Evolutionary conservation across 2,113 vertebrate species (phyloP).

Genomic region (Dicaeum eximium): DNA sequence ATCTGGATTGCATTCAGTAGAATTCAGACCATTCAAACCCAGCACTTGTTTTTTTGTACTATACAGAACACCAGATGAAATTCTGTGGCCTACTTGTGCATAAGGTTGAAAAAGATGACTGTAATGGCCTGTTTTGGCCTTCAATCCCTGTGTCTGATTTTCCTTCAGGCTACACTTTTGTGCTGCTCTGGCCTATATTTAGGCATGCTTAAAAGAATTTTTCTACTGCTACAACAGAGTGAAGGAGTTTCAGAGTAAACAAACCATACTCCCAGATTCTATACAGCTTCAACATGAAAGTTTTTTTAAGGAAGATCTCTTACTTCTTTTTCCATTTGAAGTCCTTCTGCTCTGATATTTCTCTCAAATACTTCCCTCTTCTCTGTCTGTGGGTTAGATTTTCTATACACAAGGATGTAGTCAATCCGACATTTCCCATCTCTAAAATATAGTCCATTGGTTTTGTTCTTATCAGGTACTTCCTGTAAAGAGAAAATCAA

Average conservation of each 20-base stretch:
- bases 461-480: slow-evolving; percentile 75
- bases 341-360: slow-evolving; percentile 90
- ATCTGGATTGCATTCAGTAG: not conserved
- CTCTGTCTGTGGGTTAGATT: slow-evolving; percentile 84
- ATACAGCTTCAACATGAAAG: not conserved
- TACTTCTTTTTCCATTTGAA: slow-evolving; percentile 94
- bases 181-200: not conserved
- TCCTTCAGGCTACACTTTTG: slow-evolving; percentile 1
- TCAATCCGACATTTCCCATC: slow-evolving; percentile 89
- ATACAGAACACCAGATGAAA: not conserved
- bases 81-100: slow-evolving; percentile 8
- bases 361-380: slow-evolving; percentile 93
- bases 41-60: not conserved
- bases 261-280: not conserved
- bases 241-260: not conserved
- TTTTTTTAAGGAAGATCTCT: not conserved
- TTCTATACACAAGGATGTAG: slow-evolving; percentile 92
- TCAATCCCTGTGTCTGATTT: not conserved
- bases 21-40: not conserved
- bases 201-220: not conserved
- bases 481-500: slow-evolving; percentile 70
- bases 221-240: not conserved
- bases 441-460: slow-evolving; percentile 85
- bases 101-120: not conserved
- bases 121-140: not conserved